Conservation (phyloP, 2,113 vertebrate genomes). For the Aegithalos caudatus region DNA sequence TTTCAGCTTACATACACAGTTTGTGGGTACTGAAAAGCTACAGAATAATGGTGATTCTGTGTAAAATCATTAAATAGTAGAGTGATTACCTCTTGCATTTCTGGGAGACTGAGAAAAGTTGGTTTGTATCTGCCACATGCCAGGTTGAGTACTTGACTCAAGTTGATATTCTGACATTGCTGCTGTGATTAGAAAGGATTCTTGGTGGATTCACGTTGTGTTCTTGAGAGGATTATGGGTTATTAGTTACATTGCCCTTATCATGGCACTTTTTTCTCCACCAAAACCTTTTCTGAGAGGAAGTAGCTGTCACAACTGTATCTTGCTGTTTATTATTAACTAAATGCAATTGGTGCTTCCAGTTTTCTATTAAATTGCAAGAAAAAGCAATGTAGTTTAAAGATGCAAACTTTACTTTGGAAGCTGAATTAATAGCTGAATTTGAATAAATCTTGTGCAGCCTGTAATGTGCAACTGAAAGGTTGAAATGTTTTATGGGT, state of each 20-base stretch:
- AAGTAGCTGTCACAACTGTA: neutral
- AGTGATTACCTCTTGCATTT: neutral
- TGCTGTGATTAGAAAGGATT: neutral
- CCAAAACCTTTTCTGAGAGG: neutral
- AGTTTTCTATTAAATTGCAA: neutral
- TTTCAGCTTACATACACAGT: neutral
- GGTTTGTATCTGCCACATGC: neutral
- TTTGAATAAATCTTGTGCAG: neutral
- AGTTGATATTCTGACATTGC: neutral
- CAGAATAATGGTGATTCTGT: neutral
- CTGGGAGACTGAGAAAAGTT: neutral
- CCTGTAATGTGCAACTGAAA: neutral
- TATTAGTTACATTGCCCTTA: neutral
- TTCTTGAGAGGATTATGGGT: neutral
- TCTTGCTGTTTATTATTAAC: neutral
- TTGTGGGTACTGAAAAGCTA: neutral
- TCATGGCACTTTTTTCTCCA: neutral
- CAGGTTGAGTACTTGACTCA: neutral
- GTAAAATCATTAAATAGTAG: neutral
- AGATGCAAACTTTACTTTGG: neutral
- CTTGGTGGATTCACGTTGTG: neutral
- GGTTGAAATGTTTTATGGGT: neutral
- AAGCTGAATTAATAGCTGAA: neutral
- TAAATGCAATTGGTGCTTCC: neutral
- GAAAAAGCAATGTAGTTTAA: neutral